Evolutionary conservation across 2,113 vertebrate genomes (phyloP).

Genomic region (Solea senegalensis): DNA sequence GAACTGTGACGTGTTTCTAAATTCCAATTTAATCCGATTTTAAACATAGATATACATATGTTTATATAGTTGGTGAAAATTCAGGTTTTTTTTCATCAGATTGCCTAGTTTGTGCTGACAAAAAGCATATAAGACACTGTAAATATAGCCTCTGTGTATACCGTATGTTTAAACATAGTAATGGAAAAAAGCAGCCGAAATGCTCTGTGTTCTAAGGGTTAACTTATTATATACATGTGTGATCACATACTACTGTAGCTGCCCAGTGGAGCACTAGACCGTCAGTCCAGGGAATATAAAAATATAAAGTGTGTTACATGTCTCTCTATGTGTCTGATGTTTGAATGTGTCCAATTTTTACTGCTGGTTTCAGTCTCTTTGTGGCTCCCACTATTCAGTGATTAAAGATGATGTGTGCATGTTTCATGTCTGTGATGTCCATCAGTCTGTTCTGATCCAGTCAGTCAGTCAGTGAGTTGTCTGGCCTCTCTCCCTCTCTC

Average conservation of each 20-base stretch:
- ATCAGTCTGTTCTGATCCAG: conserved; percentile 49
- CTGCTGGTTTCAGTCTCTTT: neutral
- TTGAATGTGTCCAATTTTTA: conserved; percentile 15
- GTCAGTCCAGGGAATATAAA: neutral
- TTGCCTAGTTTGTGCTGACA: no score
- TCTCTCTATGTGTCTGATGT: conserved; percentile 25
- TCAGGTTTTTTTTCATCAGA: no score
- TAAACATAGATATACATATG: no score
- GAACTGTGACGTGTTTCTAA: no score
- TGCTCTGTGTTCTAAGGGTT: no score
- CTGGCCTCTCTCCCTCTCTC: conserved; percentile 61
- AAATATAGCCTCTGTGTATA: no score
- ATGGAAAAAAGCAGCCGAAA: no score
- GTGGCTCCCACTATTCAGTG: neutral
- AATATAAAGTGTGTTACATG: conserved; percentile 7
- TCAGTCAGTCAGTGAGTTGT: conserved; percentile 76
- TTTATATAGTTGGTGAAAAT: no score
- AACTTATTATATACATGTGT: conserved; percentile 2
- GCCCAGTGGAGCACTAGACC: neutral
- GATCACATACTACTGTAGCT: neutral
- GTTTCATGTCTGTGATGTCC: conserved; percentile 52
- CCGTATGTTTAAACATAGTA: no score
- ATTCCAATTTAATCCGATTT: no score
- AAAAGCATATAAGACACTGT: no score
- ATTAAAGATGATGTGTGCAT: conserved; percentile 15